A percentile compares a stretch with the other conserved stretches of the same genome.
phyloP scores from a whole-genome alignment of 2,113 vertebrate genomes.

The Ginglymostoma cirratum region DNA sequence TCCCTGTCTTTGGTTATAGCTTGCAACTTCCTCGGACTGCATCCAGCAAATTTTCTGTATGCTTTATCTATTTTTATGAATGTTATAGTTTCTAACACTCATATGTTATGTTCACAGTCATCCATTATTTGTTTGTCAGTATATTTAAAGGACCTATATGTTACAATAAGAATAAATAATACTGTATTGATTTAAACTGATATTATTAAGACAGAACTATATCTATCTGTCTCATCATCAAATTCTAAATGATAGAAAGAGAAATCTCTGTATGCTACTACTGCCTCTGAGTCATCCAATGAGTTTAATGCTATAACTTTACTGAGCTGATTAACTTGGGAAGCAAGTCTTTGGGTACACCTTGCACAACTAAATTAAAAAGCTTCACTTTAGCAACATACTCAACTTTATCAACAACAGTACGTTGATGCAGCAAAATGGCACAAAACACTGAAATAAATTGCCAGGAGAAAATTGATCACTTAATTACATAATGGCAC shows the following conservation, averaged over 20 bases:
- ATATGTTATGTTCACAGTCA: background rate
- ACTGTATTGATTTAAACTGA: background rate
- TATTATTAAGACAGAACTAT: background rate
- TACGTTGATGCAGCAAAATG: background rate
- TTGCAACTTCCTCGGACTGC: constrained; percentile 45
- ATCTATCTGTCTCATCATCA: background rate
- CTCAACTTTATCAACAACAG: background rate
- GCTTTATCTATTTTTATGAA: constrained; percentile 50
- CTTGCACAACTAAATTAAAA: background rate
- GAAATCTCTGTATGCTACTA: background rate
- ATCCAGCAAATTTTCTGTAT: constrained; percentile 39
- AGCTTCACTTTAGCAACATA: background rate
- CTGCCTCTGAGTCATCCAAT: background rate
- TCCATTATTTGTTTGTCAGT: constrained; percentile 19
- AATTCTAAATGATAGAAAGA: background rate
- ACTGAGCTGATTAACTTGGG: background rate
- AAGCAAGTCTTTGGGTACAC: background rate
- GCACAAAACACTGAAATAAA: background rate
- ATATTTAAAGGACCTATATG: background rate
- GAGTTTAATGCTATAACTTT: background rate
- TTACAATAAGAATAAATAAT: background rate
- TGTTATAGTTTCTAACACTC: constrained; percentile 43
- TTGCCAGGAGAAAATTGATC: background rate
- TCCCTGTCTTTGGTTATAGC: constrained; percentile 38
- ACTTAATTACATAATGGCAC: background rate